phyloP scores from a whole-genome alignment of 2,113 vertebrate genomes.

The Toxotes jaculatrix region DNA sequence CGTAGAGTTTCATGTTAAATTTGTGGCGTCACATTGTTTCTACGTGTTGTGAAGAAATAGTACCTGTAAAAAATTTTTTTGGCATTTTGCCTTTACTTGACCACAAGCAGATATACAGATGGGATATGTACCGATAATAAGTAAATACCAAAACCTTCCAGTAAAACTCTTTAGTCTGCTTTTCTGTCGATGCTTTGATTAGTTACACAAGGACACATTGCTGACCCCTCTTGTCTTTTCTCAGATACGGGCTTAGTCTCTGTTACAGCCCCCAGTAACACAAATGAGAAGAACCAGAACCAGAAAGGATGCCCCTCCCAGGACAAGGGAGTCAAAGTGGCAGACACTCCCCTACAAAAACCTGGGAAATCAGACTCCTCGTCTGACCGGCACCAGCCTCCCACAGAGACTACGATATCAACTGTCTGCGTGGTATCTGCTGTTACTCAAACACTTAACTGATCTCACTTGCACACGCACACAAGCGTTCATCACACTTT shows the following conservation, averaged over 20 bases:
- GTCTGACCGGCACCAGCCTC: conserved; percentile 58
- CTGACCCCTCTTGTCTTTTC: conserved; percentile 2
- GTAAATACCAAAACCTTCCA: background rate
- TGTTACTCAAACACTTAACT: conserved; percentile 57
- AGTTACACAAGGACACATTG: conserved; percentile 14
- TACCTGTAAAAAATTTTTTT: no score
- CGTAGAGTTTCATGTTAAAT: background rate
- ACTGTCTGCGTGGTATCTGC: conserved; percentile 67
- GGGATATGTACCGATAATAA: no score
- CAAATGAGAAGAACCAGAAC: conserved; percentile 54
- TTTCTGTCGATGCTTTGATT: conserved; percentile 1
- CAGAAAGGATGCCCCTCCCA: conserved; percentile 57
- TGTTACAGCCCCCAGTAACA: conserved; percentile 41
- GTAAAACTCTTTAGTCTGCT: conserved; percentile 9
- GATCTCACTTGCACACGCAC: conserved; percentile 43
- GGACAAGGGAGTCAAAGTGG: conserved; percentile 50
- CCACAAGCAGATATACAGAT: no score
- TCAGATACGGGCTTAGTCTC: background rate
- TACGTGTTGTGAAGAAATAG: no score
- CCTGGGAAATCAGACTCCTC: conserved; percentile 21
- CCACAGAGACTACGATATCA: conserved; percentile 72
- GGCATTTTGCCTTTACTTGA: no score
- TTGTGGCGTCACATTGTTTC: background rate
- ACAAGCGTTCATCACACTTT: conserved; percentile 48
- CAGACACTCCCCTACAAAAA: conserved; percentile 9